Percentiles rank a stretch among this genome's conserved stretches.
Evolutionary conservation across 2,113 vertebrate genomes (phyloP).

Genomic region (Aplodontia rufa): DNA sequence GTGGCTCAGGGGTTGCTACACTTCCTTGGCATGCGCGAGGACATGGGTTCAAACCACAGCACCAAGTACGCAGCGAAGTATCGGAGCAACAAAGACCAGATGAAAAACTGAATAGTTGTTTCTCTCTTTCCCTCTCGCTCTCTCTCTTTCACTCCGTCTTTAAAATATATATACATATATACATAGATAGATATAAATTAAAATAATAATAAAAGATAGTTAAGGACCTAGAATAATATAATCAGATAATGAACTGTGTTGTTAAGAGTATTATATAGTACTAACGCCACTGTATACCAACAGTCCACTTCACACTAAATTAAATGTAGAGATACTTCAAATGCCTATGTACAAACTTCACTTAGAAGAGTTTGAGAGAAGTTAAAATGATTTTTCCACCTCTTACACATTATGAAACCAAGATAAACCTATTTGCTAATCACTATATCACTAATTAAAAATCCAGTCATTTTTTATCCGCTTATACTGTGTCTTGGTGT

Average conservation of each 20-base stretch:
- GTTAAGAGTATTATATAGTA: conserved; percentile 44
- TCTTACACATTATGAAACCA: background rate
- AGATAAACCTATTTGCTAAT: conserved; percentile 65
- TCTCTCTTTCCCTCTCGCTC: too few species aligned
- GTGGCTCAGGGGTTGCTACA: too few species aligned
- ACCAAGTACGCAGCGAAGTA: too few species aligned
- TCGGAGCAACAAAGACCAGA: too few species aligned
- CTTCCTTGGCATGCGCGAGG: too few species aligned
- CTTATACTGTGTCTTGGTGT: background rate
- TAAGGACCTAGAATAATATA: conserved; percentile 61
- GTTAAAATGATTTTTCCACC: conserved; percentile 61
- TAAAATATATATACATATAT: too few species aligned
- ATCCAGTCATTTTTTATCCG: conserved; percentile 7
- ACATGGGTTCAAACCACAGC: too few species aligned
- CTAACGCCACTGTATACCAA: conserved; percentile 60
- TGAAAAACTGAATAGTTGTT: too few species aligned
- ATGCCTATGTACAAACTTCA: conserved; percentile 69
- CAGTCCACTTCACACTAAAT: conserved; percentile 63
- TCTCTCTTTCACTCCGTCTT: too few species aligned
- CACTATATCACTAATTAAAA: conserved; percentile 63
- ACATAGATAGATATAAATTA: too few species aligned
- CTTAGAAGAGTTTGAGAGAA: conserved; percentile 69
- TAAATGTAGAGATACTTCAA: conserved; percentile 56
- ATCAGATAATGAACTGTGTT: conserved; percentile 54
- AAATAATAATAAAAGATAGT: too few species aligned